A percentile compares a stretch with the other conserved stretches of the same genome.
phyloP scores from a whole-genome alignment of 1,140 invertebrate genomes.

The Sweltsa coloradensis region DNA sequence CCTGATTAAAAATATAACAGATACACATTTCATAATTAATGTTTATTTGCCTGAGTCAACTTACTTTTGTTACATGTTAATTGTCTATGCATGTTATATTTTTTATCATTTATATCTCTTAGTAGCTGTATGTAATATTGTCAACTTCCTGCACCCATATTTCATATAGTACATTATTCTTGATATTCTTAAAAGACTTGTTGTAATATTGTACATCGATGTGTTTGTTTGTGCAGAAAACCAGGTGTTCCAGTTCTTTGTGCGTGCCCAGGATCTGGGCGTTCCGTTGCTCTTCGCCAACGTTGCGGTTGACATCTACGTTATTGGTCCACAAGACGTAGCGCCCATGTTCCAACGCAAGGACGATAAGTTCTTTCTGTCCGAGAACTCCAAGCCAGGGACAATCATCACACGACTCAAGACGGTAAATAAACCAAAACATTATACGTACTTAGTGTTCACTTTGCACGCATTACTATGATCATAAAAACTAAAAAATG shows the following conservation, averaged over 20 bases:
- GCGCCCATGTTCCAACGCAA: constrained; percentile 60
- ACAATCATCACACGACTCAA: constrained; percentile 14
- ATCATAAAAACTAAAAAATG: no score
- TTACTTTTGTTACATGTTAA: not conserved
- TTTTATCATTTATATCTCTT: not conserved
- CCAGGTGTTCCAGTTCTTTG: constrained; percentile 77
- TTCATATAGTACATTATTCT: no score
- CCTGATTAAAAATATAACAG: no score
- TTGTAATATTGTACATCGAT: not conserved
- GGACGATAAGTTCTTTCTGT: constrained; percentile 62
- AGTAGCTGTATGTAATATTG: no score
- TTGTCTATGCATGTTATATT: not conserved
- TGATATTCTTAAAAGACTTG: not conserved
- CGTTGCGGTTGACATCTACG: constrained; percentile 64
- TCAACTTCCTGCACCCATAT: no score
- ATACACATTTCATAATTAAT: no score
- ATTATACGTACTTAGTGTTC: not conserved
- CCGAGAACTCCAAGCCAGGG: constrained; percentile 54
- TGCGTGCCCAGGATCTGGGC: constrained; percentile 71
- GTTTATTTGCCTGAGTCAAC: no score
- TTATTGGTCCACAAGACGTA: constrained; percentile 52
- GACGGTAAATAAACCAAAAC: constrained; percentile 11
- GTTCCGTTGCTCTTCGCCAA: constrained; percentile 53
- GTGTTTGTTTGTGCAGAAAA: constrained; percentile 47
- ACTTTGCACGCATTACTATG: no score